Evolutionary conservation across 2,113 vertebrate genomes (phyloP), one percentile per base, ranked within the genome.

Genomic region (Oceanodroma tethys): DNA sequence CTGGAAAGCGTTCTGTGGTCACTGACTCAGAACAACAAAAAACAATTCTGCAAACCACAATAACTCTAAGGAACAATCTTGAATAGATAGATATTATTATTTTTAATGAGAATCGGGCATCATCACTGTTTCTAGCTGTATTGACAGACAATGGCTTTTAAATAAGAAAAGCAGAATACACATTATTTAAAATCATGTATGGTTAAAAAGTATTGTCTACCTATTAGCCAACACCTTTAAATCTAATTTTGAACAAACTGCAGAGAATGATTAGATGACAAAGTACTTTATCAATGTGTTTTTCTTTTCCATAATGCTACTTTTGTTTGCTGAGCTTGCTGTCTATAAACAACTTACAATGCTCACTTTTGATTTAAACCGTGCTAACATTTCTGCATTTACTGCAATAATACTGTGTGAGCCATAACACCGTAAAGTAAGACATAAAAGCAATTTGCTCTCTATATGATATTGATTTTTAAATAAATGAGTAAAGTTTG

Each of bases 401-500:
- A 95, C 88, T 95, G 60, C 89, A 97, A 88, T 96, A 97, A 95
- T 43, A 76, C 40, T 86, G 20, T 71, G 56, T 63, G 66, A 88
- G 67, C 43, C 56, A 91, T 78, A 97, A 93, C 45, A 92, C 65
- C 1, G 0, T 93, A 95, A 95, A 96, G 88, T 88, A 91, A 97
- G 70, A 95, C 67, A 85, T 90, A 82, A 96, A 97, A 97, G 81
- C 89, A 96, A 96, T 96, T 97, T 97, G 59, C 25, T 91, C 60
- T 89, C 92, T 95, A 47, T 88, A 96, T 94, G n/a, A 93, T 96
- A 97, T 86, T 94, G 95, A 96, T 96, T 98, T 98, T 96, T 78
- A 98, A 97, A 97, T 86, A 96, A 96, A 96, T 97, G 91, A 96
- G 76, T 67, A 92, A 97, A 67, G 32, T 88, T 96, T 89, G 17